Conservation (phyloP, 2,113 vertebrate genomes). For the Nyctereutes procyonoides region DNA sequence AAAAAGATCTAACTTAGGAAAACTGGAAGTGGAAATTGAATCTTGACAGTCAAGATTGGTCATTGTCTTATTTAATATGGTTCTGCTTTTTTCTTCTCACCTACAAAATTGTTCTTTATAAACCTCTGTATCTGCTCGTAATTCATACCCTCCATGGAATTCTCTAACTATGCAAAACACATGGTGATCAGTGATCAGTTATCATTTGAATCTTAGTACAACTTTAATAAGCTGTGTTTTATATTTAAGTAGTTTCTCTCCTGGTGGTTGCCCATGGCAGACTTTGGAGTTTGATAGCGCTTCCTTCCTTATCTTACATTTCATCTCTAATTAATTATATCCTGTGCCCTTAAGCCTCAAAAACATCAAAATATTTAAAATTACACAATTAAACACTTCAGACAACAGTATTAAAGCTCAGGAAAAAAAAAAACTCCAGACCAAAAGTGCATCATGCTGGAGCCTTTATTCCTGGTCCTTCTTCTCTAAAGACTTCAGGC, state of each 20-base stretch:
- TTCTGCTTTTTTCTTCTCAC: constrained; percentile 9
- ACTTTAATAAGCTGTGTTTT: constrained; percentile 61
- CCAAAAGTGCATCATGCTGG: not conserved
- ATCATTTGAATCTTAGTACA: constrained; percentile 58
- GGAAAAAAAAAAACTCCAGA: not conserved
- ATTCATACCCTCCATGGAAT: not conserved
- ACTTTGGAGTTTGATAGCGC: constrained; percentile 13
- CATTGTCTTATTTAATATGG: constrained; percentile 33
- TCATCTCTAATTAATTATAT: constrained; percentile 71
- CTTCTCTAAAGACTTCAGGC: not conserved
- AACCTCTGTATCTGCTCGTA: not conserved
- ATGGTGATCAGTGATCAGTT: not conserved
- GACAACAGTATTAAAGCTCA: constrained; percentile 6
- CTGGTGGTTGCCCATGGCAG: constrained; percentile 22
- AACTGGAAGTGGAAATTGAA: constrained; percentile 21
- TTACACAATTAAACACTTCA: constrained; percentile 37
- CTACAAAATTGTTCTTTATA: constrained; percentile 38
- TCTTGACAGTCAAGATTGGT: not conserved
- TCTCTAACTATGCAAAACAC: constrained; percentile 34
- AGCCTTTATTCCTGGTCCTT: not conserved
- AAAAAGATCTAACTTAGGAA: not conserved
- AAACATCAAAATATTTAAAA: constrained; percentile 67
- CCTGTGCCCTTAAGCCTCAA: constrained; percentile 42
- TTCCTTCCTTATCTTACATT: constrained; percentile 53
- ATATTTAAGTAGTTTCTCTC: constrained; percentile 41